Evolutionary conservation across 2,888 invertebrate species (phyloP).

Genomic region (Pseudoips prasinana): DNA sequence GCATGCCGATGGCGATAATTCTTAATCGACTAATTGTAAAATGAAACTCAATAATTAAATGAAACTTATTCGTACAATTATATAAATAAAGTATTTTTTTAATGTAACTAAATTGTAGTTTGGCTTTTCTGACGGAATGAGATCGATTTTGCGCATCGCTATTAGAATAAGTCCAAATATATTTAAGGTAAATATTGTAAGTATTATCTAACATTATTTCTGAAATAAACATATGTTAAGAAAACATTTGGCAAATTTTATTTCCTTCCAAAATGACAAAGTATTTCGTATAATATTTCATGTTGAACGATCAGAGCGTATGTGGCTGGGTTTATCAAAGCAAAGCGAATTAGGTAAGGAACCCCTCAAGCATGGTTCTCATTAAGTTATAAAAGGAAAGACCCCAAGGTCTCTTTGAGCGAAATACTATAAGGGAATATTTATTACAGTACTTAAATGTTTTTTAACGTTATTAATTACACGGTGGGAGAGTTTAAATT

Average conservation of each 20-base stretch:
- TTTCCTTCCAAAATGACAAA: no score
- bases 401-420: conserved; percentile 20
- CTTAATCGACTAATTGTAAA: no score
- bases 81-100: no score
- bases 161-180: conserved; percentile 15
- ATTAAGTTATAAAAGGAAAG: conserved; percentile 32
- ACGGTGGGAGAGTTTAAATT: conserved; percentile 22
- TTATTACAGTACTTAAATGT: conserved; percentile 33
- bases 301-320: no score
- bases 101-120: no score
- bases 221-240: conserved; percentile 25
- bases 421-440: conserved; percentile 23
- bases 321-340: conserved; percentile 30
- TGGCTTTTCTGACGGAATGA: no score
- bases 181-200: no score
- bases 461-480: conserved; percentile 33
- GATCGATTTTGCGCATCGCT: conserved; percentile 32
- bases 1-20: no score
- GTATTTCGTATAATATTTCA: no score
- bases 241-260: background rate
- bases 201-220: conserved; percentile 23
- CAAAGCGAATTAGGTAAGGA: conserved; percentile 36
- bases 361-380: conserved; percentile 26
- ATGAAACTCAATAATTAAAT: no score
- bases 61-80: no score